Percentiles rank a stretch among this genome's conserved stretches.
phyloP scores from a whole-genome alignment of 2,797 vertebrate genomes.

The Notoglanidium macrostoma region DNA sequence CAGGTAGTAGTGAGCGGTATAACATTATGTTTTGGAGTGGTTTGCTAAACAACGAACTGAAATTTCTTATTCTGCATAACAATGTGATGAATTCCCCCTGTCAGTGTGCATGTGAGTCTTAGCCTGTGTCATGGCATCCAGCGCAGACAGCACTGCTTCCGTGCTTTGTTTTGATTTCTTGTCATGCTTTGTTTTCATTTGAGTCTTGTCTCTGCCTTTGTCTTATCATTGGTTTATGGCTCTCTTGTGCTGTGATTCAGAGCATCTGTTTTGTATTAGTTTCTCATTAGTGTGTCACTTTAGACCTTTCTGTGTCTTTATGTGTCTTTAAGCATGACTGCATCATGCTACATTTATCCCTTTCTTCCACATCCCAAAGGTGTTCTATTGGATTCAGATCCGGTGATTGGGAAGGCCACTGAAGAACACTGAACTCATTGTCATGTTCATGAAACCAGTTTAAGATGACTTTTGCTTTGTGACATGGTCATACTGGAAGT shows the following conservation, averaged over 20 bases:
- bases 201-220: not conserved
- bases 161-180: not conserved
- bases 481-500: too few relatives aligned
- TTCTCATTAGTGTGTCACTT: not conserved
- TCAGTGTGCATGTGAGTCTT: not conserved
- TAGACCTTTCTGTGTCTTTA: not conserved
- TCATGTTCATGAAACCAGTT: too few relatives aligned
- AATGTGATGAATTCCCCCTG: not conserved
- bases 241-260: not conserved
- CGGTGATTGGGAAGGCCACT: too few relatives aligned
- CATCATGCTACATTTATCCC: not conserved
- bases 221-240: not conserved
- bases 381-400: not conserved
- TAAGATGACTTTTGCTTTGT: not conserved
- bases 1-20: not conserved
- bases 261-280: not conserved
- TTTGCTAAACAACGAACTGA: not conserved
- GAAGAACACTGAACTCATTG: too few relatives aligned
- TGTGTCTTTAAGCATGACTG: too few relatives aligned
- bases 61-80: constrained; percentile 1
- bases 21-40: not conserved
- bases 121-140: not conserved
- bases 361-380: not conserved
- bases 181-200: not conserved
- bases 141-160: not conserved